These are phyloP conservation scores for Gymnosoma rotundatum DNA, from an alignment of 2,888 invertebrate species.

Conservation along the genomic window DNA sequence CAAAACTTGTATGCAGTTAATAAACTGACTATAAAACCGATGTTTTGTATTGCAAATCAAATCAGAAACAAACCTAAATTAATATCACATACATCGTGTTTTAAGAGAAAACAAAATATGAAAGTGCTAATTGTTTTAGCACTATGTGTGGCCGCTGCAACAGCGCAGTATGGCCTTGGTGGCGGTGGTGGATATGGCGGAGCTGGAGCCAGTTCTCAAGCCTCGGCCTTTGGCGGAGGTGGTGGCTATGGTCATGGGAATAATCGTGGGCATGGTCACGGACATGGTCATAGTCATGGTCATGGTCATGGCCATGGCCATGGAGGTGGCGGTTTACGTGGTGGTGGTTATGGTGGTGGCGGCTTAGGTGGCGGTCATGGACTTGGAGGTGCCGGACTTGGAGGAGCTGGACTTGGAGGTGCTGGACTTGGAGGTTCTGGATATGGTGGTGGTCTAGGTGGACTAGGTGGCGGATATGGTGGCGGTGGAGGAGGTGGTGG, in stretches of 20 bases:
- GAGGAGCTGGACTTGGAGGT: constrained; percentile 35
- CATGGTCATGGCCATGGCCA: constrained; percentile 11
- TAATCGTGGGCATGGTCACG: constrained; percentile 3
- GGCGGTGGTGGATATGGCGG: constrained; percentile 58
- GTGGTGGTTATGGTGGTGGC: constrained; percentile 53
- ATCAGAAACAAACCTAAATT: constrained; percentile 46
- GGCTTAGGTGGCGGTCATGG: constrained; percentile 18
- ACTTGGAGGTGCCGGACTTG: constrained; percentile 20
- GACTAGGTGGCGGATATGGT: constrained; percentile 38
- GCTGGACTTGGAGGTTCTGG: constrained; percentile 31
- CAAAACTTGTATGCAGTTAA: too few species aligned
- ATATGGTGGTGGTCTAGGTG: background rate
- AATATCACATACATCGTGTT: constrained; percentile 6
- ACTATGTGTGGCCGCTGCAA: constrained; percentile 73
- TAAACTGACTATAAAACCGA: constrained; percentile 58
- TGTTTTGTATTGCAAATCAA: background rate
- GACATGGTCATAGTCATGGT: constrained; percentile 30
- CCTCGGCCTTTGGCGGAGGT: constrained; percentile 13
- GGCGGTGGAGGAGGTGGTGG: constrained; percentile 18
- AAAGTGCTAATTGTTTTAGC: constrained; percentile 76
- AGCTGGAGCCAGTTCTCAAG: constrained; percentile 35
- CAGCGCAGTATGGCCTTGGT: constrained; percentile 65
- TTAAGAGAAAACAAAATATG: constrained; percentile 62
- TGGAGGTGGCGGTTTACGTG: constrained; percentile 22
- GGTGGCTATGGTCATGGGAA: constrained; percentile 59